Percentiles rank a stretch among this genome's conserved stretches.
phyloP scores from a whole-genome alignment of 2,888 invertebrate species.

The Megaustenia siamemsis region DNA sequence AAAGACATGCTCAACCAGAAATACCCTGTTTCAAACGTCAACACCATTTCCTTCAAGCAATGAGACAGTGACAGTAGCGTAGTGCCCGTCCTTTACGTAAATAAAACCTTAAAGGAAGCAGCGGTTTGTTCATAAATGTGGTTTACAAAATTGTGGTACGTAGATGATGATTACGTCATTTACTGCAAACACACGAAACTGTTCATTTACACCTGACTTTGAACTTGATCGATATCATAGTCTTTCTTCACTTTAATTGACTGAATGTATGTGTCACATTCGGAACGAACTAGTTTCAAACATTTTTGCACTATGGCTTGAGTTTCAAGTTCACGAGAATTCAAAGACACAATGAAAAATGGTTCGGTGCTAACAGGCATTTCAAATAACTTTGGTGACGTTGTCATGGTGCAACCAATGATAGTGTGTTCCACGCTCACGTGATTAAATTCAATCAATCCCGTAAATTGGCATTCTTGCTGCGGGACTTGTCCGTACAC shows the following conservation, averaged over 20 bases:
- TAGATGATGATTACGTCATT: no score
- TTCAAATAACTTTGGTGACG: slow-evolving; percentile 64
- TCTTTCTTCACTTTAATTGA: slow-evolving; percentile 67
- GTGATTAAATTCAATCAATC: slow-evolving; percentile 65
- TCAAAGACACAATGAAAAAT: slow-evolving; percentile 63
- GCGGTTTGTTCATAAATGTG: no score
- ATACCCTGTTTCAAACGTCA: neutral
- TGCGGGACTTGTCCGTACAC: slow-evolving; percentile 64
- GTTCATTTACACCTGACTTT: slow-evolving; percentile 3
- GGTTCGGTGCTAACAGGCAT: slow-evolving; percentile 67
- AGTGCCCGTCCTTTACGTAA: no score
- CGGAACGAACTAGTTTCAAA: slow-evolving; percentile 55
- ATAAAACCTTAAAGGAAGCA: no score
- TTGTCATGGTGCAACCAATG: slow-evolving; percentile 63
- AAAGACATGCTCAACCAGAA: no score
- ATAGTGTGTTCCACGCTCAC: slow-evolving; percentile 69
- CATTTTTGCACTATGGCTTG: slow-evolving; percentile 42
- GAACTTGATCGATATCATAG: slow-evolving; percentile 56
- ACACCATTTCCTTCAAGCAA: no score
- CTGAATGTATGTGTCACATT: slow-evolving; percentile 62
- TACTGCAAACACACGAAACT: neutral
- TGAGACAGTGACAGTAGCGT: no score
- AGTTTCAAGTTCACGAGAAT: slow-evolving; percentile 59
- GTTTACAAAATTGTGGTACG: no score
- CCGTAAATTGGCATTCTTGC: slow-evolving; percentile 68